A percentile compares a stretch with the other conserved stretches of the same genome.
Conservation (phyloP, 2,113 vertebrate species). For the Saccopteryx bilineata region DNA sequence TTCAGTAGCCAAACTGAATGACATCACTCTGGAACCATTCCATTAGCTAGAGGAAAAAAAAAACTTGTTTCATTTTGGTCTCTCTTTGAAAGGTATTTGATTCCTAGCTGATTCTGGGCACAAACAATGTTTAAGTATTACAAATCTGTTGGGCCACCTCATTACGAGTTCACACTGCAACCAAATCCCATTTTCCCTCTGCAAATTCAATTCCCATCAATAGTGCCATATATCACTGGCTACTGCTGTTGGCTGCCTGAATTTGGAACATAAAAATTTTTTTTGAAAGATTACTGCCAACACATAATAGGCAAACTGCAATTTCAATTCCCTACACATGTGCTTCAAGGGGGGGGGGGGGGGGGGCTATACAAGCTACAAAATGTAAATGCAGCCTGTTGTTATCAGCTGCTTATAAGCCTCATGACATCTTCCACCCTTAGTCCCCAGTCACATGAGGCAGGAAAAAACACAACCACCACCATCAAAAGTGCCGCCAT, state of each 20-base stretch:
- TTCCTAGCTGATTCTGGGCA: slow-evolving; percentile 61
- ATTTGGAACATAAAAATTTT: slow-evolving; percentile 87
- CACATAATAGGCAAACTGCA: slow-evolving; percentile 86
- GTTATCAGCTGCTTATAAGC: slow-evolving; percentile 84
- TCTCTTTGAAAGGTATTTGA: slow-evolving; percentile 55
- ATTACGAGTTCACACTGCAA: slow-evolving; percentile 91
- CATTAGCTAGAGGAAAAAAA: not conserved
- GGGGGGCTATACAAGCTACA: slow-evolving; percentile 72
- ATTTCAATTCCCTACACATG: slow-evolving; percentile 87
- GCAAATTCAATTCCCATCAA: slow-evolving; percentile 92
- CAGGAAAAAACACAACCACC: not conserved
- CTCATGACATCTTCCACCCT: slow-evolving; percentile 78
- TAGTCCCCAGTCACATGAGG: slow-evolving; percentile 79
- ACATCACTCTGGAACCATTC: not conserved
- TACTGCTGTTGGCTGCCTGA: slow-evolving; percentile 87
- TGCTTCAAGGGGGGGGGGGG: slow-evolving; percentile 74
- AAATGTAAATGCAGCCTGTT: slow-evolving; percentile 86
- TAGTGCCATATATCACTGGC: slow-evolving; percentile 89
- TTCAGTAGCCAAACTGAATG: not conserved
- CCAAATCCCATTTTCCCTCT: slow-evolving; percentile 93
- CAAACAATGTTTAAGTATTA: slow-evolving; percentile 90
- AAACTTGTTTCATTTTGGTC: not conserved
- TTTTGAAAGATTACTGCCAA: slow-evolving; percentile 88
- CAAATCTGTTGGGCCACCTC: slow-evolving; percentile 91
- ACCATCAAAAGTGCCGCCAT: slow-evolving; percentile 68